These are phyloP conservation scores for Falco columbarius DNA, from an alignment of 2,797 vertebrate species.

Conservation along the genomic window DNA sequence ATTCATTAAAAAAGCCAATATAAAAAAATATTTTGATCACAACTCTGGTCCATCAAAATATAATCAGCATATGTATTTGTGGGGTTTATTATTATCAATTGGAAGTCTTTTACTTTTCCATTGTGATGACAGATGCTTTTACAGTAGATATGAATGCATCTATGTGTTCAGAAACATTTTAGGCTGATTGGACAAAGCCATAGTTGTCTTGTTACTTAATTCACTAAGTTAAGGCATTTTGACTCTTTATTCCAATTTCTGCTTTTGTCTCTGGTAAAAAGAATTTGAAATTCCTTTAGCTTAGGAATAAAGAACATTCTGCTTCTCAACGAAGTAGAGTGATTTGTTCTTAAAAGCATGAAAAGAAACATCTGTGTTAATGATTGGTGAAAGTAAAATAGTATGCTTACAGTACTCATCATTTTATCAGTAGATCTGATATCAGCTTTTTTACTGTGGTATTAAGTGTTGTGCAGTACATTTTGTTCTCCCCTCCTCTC, in stretches of 20 bases:
- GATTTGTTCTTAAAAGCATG: background rate
- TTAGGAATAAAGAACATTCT: constrained; percentile 45
- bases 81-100: background rate
- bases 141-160: background rate
- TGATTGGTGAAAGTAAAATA: constrained; percentile 61
- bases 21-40: background rate
- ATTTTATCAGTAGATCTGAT: background rate
- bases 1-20: background rate
- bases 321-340: constrained; percentile 8
- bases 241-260: background rate
- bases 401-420: background rate
- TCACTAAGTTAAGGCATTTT: background rate
- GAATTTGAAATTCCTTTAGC: constrained; percentile 34
- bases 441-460: background rate
- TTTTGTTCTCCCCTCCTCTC: background rate
- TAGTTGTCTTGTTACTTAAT: background rate
- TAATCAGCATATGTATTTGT: background rate
- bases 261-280: background rate
- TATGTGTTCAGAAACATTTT: background rate
- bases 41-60: background rate
- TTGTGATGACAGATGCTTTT: constrained; percentile 10
- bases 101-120: background rate
- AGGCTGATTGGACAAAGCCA: background rate
- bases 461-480: background rate
- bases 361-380: background rate